Evolutionary conservation across 2,113 vertebrate genomes (phyloP).

Genomic region (Tachuris rubrigastra): DNA sequence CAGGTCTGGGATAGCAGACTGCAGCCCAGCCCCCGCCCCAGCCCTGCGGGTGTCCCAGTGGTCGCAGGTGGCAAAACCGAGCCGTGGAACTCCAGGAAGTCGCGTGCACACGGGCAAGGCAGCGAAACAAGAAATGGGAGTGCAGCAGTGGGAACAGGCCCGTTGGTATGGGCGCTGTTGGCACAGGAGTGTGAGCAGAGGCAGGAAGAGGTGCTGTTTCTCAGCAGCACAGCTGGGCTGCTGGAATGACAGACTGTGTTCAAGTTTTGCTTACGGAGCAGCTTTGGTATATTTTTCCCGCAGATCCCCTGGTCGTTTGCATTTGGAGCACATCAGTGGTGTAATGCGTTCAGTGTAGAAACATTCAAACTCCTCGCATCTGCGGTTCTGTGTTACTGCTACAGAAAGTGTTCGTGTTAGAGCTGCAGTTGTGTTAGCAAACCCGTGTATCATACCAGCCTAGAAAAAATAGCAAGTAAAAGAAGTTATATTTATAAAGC

Average conservation of each 20-base stretch:
- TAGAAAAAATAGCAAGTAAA: background rate
- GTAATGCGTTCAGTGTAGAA: slow-evolving; percentile 7
- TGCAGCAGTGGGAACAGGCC: background rate
- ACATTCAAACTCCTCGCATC: background rate
- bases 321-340: background rate
- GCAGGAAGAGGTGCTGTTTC: background rate
- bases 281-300: background rate
- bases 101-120: accelerated
- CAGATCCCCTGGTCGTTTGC: background rate
- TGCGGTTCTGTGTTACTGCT: background rate
- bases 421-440: background rate
- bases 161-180: accelerated
- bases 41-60: accelerated
- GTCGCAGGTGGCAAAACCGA: background rate
- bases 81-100: background rate
- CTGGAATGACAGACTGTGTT: background rate
- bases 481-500: background rate
- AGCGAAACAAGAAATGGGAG: background rate
- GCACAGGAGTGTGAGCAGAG: background rate
- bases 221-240: background rate
- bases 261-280: background rate
- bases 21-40: accelerated
- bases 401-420: background rate
- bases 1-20: background rate
- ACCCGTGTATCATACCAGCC: background rate